A percentile compares a stretch with the other conserved stretches of the same genome.
phyloP scores from a whole-genome alignment of 2,113 vertebrate genomes.

The Melanerpes formicivorus region DNA sequence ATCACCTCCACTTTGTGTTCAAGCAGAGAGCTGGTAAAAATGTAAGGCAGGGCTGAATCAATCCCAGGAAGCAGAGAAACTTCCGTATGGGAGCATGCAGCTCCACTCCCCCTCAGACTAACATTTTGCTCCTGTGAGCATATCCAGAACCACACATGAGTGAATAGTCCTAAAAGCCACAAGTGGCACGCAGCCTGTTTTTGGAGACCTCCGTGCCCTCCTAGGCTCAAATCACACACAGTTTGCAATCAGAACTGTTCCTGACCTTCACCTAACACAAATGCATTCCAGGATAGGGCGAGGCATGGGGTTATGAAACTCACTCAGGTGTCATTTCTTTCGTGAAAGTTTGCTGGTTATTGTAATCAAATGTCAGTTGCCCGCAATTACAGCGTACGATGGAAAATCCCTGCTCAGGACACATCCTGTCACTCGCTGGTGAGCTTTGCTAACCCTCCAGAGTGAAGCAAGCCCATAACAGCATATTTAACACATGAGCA shows the following conservation, averaged over 20 bases:
- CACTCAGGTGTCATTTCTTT: constrained; percentile 28
- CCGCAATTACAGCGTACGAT: constrained; percentile 24
- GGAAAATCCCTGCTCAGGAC: constrained; percentile 49
- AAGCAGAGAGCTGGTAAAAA: background rate
- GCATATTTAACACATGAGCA: constrained; percentile 11
- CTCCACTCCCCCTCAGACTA: background rate
- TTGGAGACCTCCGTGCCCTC: background rate
- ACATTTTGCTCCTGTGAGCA: accelerated
- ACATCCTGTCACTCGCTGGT: constrained; percentile 11
- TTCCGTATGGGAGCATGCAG: background rate
- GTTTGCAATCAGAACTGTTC: background rate
- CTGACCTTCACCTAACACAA: background rate
- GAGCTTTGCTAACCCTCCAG: background rate
- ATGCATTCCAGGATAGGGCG: constrained; percentile 20
- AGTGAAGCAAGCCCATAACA: constrained; percentile 11
- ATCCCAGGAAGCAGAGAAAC: background rate
- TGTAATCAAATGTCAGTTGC: constrained; percentile 50
- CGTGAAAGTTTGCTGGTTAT: constrained; percentile 42
- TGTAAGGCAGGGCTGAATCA: accelerated
- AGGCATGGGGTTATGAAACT: constrained; percentile 55
- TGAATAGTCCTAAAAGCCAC: background rate
- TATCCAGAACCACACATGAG: background rate
- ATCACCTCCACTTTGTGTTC: accelerated
- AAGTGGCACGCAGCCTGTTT: background rate
- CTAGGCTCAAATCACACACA: background rate